Evolutionary conservation across 2,113 vertebrate species (phyloP).

Genomic region (Misgurnus mizolepis): DNA sequence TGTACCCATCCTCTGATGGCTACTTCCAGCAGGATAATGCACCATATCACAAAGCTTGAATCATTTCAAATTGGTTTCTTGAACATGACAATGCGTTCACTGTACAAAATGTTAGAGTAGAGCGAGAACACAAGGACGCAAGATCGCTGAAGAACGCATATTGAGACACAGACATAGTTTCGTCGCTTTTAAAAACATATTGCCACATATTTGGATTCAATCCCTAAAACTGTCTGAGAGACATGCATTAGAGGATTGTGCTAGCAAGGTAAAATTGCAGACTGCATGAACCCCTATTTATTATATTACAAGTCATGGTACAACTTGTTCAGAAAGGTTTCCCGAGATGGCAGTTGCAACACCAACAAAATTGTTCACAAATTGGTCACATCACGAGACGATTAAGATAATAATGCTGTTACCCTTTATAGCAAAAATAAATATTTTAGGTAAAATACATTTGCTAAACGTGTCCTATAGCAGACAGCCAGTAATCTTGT

Average conservation of each 20-base stretch:
- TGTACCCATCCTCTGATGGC: too few species aligned
- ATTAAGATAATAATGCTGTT: slow-evolving; percentile 7
- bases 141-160: too few species aligned
- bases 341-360: neutral
- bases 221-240: slow-evolving; percentile 2
- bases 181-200: neutral
- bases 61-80: too few species aligned
- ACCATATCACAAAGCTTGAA: too few species aligned
- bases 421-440: neutral
- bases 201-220: neutral
- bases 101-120: too few species aligned
- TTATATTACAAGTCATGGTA: neutral
- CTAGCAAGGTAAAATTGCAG: neutral
- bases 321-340: slow-evolving; percentile 3
- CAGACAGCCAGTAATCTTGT: neutral
- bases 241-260: slow-evolving; percentile 49
- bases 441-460: neutral
- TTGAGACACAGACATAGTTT: neutral
- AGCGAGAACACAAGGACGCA: too few species aligned
- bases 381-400: neutral
- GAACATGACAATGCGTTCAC: too few species aligned
- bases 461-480: neutral
- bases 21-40: too few species aligned
- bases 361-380: slow-evolving; percentile 7
- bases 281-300: neutral